Percentiles rank a stretch among this genome's conserved stretches.
These are phyloP conservation scores for Nothocercus nigrocapillus DNA, from an alignment of 2,113 vertebrate species.

Conservation along the genomic window DNA sequence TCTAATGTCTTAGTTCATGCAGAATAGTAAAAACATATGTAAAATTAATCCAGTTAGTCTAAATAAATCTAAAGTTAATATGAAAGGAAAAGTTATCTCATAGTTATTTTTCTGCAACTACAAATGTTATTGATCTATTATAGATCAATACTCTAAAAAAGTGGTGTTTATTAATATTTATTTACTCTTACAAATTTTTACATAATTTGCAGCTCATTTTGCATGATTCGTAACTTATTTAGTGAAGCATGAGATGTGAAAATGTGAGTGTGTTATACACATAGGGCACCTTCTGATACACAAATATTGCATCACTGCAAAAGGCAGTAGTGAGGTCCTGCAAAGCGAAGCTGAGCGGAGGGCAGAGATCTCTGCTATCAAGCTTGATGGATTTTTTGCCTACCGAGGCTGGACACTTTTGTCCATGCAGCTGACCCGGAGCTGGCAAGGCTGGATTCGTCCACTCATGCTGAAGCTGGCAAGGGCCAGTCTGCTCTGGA, in stretches of 20 bases:
- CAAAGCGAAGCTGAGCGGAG: fast-evolving
- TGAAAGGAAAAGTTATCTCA: neutral
- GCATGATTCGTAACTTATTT: neutral
- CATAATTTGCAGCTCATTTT: neutral
- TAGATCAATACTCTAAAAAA: neutral
- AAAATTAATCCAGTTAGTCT: neutral
- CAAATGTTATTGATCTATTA: neutral
- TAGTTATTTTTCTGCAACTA: neutral
- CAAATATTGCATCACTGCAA: fast-evolving
- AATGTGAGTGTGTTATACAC: neutral
- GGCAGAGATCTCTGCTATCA: neutral
- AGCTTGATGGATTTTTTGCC: neutral
- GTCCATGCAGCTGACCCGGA: neutral
- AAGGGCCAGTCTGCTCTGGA: neutral
- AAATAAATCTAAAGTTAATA: neutral
- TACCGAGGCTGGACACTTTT: neutral
- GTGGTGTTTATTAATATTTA: neutral
- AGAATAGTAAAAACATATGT: neutral
- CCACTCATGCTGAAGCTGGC: neutral
- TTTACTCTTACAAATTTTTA: neutral
- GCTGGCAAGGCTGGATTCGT: neutral
- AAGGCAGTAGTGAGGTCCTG: neutral
- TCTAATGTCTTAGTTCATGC: neutral
- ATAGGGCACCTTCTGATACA: neutral
- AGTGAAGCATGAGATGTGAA: neutral